Evolutionary conservation across 2,888 invertebrate species (phyloP).

Genomic region (Hipparchia semele): DNA sequence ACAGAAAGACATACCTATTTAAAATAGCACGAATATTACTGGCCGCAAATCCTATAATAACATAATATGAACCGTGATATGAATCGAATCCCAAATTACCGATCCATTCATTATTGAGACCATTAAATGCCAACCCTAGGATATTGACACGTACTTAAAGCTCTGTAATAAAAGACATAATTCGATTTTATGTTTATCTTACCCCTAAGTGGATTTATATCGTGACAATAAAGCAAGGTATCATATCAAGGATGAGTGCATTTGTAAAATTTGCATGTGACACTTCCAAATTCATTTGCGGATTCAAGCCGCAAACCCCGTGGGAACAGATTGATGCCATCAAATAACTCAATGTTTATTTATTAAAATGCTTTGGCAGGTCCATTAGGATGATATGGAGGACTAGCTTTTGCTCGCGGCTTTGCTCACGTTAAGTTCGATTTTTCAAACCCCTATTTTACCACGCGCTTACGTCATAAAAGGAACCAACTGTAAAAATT

Average conservation of each 20-base stretch:
- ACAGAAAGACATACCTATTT: not conserved
- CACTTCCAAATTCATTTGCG: slow-evolving; percentile 43
- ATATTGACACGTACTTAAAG: slow-evolving; percentile 44
- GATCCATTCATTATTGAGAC: not conserved
- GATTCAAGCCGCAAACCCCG: slow-evolving; percentile 29
- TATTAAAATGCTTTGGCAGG: slow-evolving; percentile 7
- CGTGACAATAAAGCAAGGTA: slow-evolving; percentile 62
- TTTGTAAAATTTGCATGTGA: slow-evolving; percentile 46
- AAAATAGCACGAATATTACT: not conserved
- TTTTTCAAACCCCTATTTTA: too few relatives aligned
- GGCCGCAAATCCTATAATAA: slow-evolving; percentile 1
- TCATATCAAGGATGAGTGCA: slow-evolving; percentile 55
- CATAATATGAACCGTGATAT: not conserved
- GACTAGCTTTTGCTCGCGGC: too few relatives aligned
- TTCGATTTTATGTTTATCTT: slow-evolving; percentile 72
- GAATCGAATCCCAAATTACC: not conserved
- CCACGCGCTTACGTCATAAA: too few relatives aligned
- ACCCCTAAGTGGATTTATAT: slow-evolving; percentile 70
- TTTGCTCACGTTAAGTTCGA: too few relatives aligned
- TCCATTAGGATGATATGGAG: slow-evolving; percentile 7
- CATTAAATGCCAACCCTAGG: slow-evolving; percentile 10
- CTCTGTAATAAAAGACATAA: slow-evolving; percentile 67
- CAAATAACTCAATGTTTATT: slow-evolving; percentile 21
- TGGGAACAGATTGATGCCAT: slow-evolving; percentile 32
- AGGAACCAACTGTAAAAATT: too few relatives aligned